A percentile compares a stretch with the other conserved stretches of the same genome.
These are phyloP conservation scores for Pygocentrus nattereri DNA, from an alignment of 2,797 vertebrate species.

Conservation along the genomic window DNA sequence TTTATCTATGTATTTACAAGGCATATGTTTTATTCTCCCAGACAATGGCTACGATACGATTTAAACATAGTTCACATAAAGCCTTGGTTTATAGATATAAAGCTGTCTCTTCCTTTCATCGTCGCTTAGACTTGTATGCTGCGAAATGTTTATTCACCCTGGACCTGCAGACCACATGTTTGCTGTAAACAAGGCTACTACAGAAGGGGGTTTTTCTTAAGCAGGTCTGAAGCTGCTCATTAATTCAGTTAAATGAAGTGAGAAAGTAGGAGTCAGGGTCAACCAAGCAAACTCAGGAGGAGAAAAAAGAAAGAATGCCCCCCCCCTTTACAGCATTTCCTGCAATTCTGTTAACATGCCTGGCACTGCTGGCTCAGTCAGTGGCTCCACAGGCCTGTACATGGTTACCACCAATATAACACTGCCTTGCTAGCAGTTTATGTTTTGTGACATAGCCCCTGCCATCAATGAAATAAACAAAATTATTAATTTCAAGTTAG, in stretches of 20 bases:
- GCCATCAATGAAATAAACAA: constrained; percentile 56
- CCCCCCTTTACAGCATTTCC: constrained; percentile 74
- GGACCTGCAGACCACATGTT: constrained; percentile 46
- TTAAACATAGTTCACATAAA: background rate
- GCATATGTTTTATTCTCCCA: background rate
- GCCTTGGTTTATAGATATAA: background rate
- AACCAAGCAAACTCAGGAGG: constrained; percentile 56
- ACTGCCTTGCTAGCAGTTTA: constrained; percentile 70
- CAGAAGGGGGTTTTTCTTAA: constrained; percentile 45
- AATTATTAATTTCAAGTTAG: background rate
- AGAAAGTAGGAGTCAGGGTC: constrained; percentile 77
- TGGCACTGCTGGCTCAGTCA: constrained; percentile 77
- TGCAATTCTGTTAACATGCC: constrained; percentile 71
- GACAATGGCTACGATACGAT: background rate
- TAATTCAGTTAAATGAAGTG: constrained; percentile 88
- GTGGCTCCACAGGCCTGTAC: constrained; percentile 40
- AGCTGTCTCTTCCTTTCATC: background rate
- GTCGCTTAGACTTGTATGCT: background rate
- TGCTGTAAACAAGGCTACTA: constrained; percentile 43
- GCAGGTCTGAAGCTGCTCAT: constrained; percentile 75
- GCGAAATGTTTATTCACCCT: constrained; percentile 30
- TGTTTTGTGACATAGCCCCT: constrained; percentile 75
- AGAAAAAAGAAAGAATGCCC: constrained; percentile 59
- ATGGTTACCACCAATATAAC: constrained; percentile 69
- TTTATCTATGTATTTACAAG: background rate